Conservation (phyloP, 2,888 invertebrate genomes). For the Drosophila suboccidentalis region DNA sequence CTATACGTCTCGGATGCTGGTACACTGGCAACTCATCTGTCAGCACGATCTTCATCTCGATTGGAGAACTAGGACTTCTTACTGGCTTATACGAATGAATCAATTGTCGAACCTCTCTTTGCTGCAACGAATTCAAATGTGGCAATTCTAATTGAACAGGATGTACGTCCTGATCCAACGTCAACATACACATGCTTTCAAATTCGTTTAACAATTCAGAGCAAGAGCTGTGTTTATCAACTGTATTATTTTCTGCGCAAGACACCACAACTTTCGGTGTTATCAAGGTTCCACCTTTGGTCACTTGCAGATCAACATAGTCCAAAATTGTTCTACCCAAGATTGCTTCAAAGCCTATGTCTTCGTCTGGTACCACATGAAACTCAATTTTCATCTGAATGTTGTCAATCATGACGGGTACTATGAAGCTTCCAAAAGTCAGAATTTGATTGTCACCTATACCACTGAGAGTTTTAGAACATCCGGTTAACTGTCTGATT, state of each 20-base stretch:
- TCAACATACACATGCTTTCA: background rate
- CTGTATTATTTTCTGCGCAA: background rate
- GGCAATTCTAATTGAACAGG: background rate
- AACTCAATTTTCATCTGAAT: background rate
- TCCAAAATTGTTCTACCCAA: background rate
- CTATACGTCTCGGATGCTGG: constrained; percentile 14
- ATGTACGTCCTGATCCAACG: background rate
- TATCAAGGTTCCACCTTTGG: background rate
- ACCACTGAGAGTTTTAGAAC: background rate
- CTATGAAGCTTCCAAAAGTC: background rate
- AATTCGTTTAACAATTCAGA: background rate
- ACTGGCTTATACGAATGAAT: background rate
- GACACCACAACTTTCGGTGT: background rate
- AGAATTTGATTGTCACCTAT: background rate
- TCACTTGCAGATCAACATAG: background rate
- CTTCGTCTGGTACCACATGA: background rate
- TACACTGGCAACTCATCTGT: constrained; percentile 15
- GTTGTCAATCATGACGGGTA: background rate
- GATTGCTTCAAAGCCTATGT: background rate
- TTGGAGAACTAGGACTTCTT: background rate
- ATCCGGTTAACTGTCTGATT: background rate
- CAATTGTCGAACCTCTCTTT: background rate
- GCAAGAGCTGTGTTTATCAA: background rate
- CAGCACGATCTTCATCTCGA: constrained; percentile 1
- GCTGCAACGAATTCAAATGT: background rate